phyloP scores from a whole-genome alignment of 2,113 vertebrate species.

The Patagioenas fasciata region DNA sequence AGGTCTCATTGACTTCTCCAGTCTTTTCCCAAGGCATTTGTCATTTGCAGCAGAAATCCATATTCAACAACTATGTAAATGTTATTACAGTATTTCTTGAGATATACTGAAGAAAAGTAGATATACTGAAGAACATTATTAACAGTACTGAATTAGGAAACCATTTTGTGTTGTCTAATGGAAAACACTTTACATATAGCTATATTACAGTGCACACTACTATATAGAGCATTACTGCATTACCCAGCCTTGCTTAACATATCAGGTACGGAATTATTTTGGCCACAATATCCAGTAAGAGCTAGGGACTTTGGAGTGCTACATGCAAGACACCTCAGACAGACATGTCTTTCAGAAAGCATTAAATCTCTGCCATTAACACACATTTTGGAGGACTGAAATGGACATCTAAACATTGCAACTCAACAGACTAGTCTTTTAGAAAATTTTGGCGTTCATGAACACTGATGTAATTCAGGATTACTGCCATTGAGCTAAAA shows the following conservation, averaged over 20 bases:
- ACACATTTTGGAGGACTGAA: not conserved
- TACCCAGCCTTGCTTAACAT: not conserved
- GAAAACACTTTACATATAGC: not conserved
- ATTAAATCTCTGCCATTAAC: not conserved
- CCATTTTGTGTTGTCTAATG: not conserved
- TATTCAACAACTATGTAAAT: not conserved
- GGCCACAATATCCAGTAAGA: not conserved
- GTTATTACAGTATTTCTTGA: not conserved
- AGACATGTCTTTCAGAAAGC: not conserved
- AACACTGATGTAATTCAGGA: constrained; percentile 45
- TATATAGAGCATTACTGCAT: not conserved
- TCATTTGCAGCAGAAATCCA: not conserved
- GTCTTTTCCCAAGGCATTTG: not conserved
- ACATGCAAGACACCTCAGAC: not conserved
- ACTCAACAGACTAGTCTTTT: constrained; percentile 2
- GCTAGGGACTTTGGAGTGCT: not conserved
- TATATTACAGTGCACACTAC: not conserved
- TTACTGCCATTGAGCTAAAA: constrained; percentile 4
- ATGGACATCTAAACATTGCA: not conserved
- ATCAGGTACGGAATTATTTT: not conserved
- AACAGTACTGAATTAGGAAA: not conserved
- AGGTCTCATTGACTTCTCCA: not conserved
- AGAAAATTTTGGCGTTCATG: constrained; percentile 13
- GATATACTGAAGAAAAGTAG: not conserved
- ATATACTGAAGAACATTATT: not conserved